phyloP scores from a whole-genome alignment of 2,888 invertebrate species.

The Ornithoptera priamus region DNA sequence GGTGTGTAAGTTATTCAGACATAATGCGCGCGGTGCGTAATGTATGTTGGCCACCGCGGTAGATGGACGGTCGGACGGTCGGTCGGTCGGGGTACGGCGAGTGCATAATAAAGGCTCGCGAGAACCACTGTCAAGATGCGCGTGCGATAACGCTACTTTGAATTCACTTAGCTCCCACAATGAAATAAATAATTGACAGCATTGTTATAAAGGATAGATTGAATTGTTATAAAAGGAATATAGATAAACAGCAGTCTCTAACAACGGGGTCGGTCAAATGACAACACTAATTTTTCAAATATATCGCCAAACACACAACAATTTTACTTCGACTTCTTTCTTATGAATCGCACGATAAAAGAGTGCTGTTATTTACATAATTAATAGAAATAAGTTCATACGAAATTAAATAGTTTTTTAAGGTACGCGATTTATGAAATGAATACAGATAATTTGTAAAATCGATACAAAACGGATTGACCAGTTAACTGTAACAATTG shows the following conservation, averaged over 20 bases:
- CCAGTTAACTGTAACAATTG: constrained; percentile 44
- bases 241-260: constrained; percentile 29
- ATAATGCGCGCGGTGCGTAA: constrained; percentile 50
- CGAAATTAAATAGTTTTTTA: too few relatives aligned
- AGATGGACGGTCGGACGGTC: constrained; percentile 43
- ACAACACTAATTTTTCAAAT: constrained; percentile 51
- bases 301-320: constrained; percentile 41
- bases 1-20: constrained; percentile 42
- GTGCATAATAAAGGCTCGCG: constrained; percentile 59
- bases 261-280: neutral
- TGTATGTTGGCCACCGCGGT: constrained; percentile 57
- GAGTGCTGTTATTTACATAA: too few relatives aligned
- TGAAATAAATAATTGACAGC: constrained; percentile 27
- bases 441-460: neutral
- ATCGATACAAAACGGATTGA: neutral
- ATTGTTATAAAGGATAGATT: constrained; percentile 21
- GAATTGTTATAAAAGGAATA: constrained; percentile 16
- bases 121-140: constrained; percentile 55
- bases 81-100: constrained; percentile 46
- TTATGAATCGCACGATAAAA: constrained; percentile 39
- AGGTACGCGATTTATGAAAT: neutral
- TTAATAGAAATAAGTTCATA: too few relatives aligned
- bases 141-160: constrained; percentile 59
- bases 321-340: constrained; percentile 52
- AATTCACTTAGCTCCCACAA: constrained; percentile 30